Base-by-base conservation (phyloP, 2,888 invertebrate species). In the Seladonia tumulorum region DNA sequence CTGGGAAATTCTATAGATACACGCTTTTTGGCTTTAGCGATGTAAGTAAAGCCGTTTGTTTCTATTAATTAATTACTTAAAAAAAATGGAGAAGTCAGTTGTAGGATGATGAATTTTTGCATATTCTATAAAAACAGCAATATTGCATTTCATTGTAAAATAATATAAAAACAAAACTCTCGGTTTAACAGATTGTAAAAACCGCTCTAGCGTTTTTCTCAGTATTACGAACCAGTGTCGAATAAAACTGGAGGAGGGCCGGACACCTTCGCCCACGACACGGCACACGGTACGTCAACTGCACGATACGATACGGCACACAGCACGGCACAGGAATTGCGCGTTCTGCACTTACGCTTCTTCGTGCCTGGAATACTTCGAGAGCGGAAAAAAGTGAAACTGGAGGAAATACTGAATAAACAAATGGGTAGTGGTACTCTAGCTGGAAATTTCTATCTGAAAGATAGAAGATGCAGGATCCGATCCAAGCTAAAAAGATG, bases 151-250 rank as follows among this genome's bases (percentile, higher is more conserved):
- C 12, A 57, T 1, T 10, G 53, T 39, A 39, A n/a, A 53, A 53
- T 35, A 29, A 49, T 53, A 12, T 3, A 4, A 8, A 60, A 49
- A 35, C 35, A 35, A 39, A 10, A 18, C 16, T 25, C 10, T 18
- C 7, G 3, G 18, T 71, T n/a, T 39, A 16, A 68, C 25, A 77
- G 76, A 35, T 77, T 39, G 35, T 77, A 5, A 77, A 77, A 18
- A 49, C 49, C 39, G 39, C 76, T n/a, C 18, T 77, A 68, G 76
- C 66, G 0, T 53, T 47, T 39, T 16, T 77, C 18, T 77, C 76
- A n/a, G 47, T 77, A 18, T 49, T 77, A 39, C 76, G 49, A 49
- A 39, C 25, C 0, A 68, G 1, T 5, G 10, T 49, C 47, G 47
- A 39, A 49, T 22, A n/a, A 12, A 22, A 35, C 4, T 75, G n/a